A percentile compares a stretch with the other conserved stretches of the same genome.
These are phyloP conservation scores for Pseudomugil tenellus DNA, from an alignment of 2,797 vertebrate genomes.

Conservation along the genomic window DNA sequence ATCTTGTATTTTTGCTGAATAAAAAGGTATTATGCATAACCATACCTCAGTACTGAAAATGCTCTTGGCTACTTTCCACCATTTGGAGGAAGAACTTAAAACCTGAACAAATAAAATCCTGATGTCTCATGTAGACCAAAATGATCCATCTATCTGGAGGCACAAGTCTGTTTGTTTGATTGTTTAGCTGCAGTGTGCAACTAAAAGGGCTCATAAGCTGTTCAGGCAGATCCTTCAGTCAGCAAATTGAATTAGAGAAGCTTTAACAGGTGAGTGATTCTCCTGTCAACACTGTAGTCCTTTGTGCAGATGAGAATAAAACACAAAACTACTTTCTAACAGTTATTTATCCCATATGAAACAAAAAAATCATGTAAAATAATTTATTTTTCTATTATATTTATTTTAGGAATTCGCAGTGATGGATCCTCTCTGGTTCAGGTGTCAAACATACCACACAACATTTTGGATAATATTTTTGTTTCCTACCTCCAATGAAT, in stretches of 20 bases:
- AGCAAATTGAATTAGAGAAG: constrained; percentile 70
- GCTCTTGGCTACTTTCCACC: not conserved
- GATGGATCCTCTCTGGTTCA: too few relatives aligned
- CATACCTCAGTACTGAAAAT: not conserved
- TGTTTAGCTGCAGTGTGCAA: constrained; percentile 8
- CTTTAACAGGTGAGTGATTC: constrained; percentile 60
- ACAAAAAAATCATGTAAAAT: not conserved
- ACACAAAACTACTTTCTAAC: constrained; percentile 42
- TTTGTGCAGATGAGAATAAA: constrained; percentile 15
- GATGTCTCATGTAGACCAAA: not conserved
- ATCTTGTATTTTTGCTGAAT: too few relatives aligned
- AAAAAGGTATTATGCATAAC: not conserved
- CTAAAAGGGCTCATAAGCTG: constrained; percentile 50
- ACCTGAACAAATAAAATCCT: not conserved
- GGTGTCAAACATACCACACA: too few relatives aligned
- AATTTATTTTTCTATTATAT: constrained; percentile 2
- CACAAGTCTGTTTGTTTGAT: not conserved
- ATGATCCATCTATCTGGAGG: not conserved
- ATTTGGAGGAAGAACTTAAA: not conserved
- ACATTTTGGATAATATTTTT: not conserved
- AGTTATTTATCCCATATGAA: not conserved
- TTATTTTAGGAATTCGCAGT: too few relatives aligned
- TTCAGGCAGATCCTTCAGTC: constrained; percentile 50
- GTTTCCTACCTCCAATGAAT: constrained; percentile 54
- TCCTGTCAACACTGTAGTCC: constrained; percentile 16